A percentile compares a stretch with the other conserved stretches of the same genome.
Conservation (phyloP, 2,888 invertebrate genomes). For the Lottia gigantea region DNA sequence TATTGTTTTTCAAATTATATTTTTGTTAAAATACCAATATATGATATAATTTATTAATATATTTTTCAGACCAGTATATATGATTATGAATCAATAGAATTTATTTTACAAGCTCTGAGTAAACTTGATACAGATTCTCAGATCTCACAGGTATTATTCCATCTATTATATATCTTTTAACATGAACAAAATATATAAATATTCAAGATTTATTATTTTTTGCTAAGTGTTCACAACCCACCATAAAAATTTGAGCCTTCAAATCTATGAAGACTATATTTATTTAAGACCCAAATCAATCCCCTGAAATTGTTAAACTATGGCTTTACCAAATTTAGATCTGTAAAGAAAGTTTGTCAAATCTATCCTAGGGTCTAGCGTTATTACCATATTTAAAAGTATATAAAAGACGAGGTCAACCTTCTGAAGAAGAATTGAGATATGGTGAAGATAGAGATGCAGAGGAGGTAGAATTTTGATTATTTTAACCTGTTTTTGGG, state of each 20-base stretch:
- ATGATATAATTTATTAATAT: no score
- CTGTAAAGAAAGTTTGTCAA: no score
- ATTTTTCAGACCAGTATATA: constrained; percentile 49
- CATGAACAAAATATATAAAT: no score
- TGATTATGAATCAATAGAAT: constrained; percentile 58
- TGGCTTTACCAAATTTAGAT: no score
- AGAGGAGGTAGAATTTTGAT: constrained; percentile 49
- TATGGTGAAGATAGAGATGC: constrained; percentile 43
- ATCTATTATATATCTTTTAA: neutral
- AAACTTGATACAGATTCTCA: constrained; percentile 30
- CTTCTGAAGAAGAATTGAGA: constrained; percentile 52
- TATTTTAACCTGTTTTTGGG: constrained; percentile 1
- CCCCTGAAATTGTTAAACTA: no score
- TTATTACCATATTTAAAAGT: constrained; percentile 51
- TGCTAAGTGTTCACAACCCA: no score
- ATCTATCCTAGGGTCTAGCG: constrained; percentile 41
- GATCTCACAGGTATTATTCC: constrained; percentile 34
- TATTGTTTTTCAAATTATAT: no score
- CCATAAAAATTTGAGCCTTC: no score
- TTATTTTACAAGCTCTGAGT: constrained; percentile 45
- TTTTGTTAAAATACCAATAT: no score
- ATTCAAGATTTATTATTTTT: no score
- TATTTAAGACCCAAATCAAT: no score
- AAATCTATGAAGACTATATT: no score
- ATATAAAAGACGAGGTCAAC: constrained; percentile 51